Evolutionary conservation across 2,113 vertebrate genomes (phyloP), one percentile per base, ranked within the genome.

Genomic region (Hippolais icterina): DNA sequence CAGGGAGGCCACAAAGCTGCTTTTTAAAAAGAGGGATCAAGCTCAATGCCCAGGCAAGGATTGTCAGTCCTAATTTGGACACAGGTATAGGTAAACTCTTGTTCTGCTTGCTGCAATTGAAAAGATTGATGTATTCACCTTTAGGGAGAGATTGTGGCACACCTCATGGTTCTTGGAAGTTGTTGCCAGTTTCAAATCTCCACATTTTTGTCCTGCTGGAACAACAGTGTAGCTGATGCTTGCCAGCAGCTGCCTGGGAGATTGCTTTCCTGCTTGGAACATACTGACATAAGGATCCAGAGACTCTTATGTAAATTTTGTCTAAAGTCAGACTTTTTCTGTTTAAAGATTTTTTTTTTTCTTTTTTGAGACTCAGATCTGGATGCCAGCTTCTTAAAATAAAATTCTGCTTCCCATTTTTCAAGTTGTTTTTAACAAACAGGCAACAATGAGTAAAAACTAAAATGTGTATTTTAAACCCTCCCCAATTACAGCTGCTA

Each of bases 201-300:
- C 28, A 42, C 59, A 64, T 76, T 94, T 94, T 80, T 65, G 33
- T 83, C 76, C 63, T 92, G 71, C 68, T 92, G 83, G 31, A 56
- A 60, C 82, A 91, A 27, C 2, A 0, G 35, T n/a, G 17, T 24
- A 39, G 9, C 42, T 77, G 33, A 6, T 63, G 23, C 47, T 74
- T 92, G 68, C 54, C 79, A 92, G 66, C 33, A 81, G 71, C 71
- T 81, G 21, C 83, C 41, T 31, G 33, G 37, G n/a, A 76, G 8
- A 8, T 69, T 88, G 42, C 54, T 92, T 65, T 15, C 31, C 79
- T 77, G 19, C 50, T 35, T 80, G 46, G 35, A 72, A 77, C 28
- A 53, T 20, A 23, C 31, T 24, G 41, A 76, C 41, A n/a, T 33
- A 53, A 46, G 20, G 37, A 66, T 64, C 27, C 35, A 60, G 25